Conservation (phyloP, 2,888 invertebrate species). For the Nycteola revayana region DNA sequence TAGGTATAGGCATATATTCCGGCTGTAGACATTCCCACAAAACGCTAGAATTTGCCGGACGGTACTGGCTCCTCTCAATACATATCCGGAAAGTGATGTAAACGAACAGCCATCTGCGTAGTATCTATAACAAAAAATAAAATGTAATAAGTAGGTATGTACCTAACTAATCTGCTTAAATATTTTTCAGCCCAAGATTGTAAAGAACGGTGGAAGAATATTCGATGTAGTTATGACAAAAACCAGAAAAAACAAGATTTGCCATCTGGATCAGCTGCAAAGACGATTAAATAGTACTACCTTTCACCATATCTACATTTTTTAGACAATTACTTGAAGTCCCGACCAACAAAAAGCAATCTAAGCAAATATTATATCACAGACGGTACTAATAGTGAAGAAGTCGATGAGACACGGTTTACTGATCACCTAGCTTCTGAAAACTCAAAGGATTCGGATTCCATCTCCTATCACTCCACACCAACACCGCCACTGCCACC, state of each 20-base stretch:
- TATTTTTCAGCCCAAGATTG: conserved; percentile 18
- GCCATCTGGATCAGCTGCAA: conserved; percentile 16
- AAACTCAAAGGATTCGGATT: conserved; percentile 11
- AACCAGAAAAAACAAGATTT: conserved; percentile 11
- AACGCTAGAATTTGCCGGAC: conserved; percentile 12
- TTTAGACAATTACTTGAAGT: conserved; percentile 17
- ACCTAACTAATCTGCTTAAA: conserved; percentile 11
- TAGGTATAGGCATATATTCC: conserved; percentile 19
- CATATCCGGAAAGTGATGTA: conserved; percentile 8
- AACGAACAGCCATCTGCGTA: conserved; percentile 14
- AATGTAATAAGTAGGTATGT: too few relatives aligned
- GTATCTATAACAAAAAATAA: conserved; percentile 8
- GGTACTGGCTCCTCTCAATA: conserved; percentile 13
- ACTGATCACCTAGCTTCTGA: conserved; percentile 8
- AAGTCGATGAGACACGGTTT: conserved; percentile 11
- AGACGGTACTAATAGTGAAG: conserved; percentile 14
- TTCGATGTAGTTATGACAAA: conserved; percentile 13
- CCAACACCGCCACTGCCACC: conserved; percentile 7
- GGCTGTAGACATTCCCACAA: conserved; percentile 16
- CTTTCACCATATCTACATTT: conserved; percentile 15
- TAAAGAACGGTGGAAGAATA: conserved; percentile 21
- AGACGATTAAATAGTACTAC: conserved; percentile 13
- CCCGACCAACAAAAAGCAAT: conserved; percentile 20
- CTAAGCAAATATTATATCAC: conserved; percentile 11
- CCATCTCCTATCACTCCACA: conserved; percentile 8